Conservation (phyloP, 2,888 invertebrate genomes). For the Acrobasis suavella region DNA sequence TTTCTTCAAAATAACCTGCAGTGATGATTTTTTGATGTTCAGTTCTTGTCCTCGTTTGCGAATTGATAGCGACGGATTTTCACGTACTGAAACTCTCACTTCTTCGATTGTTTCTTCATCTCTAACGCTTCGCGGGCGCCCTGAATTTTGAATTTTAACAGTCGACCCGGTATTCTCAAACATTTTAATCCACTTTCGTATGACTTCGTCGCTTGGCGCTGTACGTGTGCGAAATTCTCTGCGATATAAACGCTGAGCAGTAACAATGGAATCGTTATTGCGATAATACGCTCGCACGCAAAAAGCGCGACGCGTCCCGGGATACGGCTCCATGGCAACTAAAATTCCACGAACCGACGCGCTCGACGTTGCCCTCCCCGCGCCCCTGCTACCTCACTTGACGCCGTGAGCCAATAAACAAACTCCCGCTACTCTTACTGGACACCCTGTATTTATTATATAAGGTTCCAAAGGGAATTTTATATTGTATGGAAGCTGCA, state of each 20-base stretch:
- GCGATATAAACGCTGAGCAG: neutral
- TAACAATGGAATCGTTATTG: conserved; percentile 23
- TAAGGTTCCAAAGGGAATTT: neutral
- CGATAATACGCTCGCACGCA: conserved; percentile 26
- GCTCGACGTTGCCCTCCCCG: neutral
- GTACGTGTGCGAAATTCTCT: conserved; percentile 1
- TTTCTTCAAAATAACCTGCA: conserved; percentile 23
- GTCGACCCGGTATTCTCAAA: conserved; percentile 19
- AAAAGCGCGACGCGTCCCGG: conserved; percentile 26
- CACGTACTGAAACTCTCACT: conserved; percentile 30
- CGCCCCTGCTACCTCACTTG: conserved; percentile 13
- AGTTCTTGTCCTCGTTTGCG: conserved; percentile 33
- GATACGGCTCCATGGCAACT: conserved; percentile 21
- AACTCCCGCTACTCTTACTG: conserved; percentile 21
- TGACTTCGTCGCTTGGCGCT: conserved; percentile 18
- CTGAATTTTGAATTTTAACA: conserved; percentile 20
- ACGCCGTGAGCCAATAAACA: conserved; percentile 20
- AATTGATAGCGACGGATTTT: conserved; percentile 33
- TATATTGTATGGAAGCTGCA: conserved; percentile 1
- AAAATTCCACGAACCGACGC: too few relatives aligned
- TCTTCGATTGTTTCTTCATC: conserved; percentile 20
- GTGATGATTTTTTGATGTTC: conserved; percentile 32
- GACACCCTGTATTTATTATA: conserved; percentile 13
- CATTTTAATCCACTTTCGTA: conserved; percentile 23
- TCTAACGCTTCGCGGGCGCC: conserved; percentile 16